phyloP scores from a whole-genome alignment of 2,797 vertebrate species.

The Cercopithecus petaurista region DNA sequence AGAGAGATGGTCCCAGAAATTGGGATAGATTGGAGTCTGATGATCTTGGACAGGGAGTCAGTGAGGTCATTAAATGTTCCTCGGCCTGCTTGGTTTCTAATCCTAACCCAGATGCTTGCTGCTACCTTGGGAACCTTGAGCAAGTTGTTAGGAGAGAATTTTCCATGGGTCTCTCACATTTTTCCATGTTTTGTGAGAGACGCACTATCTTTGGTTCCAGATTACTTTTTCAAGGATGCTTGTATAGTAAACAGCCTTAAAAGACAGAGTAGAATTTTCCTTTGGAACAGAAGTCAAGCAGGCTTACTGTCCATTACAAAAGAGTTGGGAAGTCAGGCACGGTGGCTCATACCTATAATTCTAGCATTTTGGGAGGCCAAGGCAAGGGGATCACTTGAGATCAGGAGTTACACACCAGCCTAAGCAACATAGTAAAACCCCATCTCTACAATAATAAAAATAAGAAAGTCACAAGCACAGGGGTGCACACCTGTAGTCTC shows the following conservation, averaged over 20 bases:
- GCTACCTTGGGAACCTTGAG: not conserved
- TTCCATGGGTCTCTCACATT: not conserved
- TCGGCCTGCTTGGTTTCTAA: not conserved
- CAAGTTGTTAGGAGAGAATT: not conserved
- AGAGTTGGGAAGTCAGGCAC: not conserved
- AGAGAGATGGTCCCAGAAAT: accelerated
- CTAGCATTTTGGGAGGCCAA: no score
- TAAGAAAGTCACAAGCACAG: no score
- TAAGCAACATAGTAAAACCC: no score
- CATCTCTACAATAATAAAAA: no score
- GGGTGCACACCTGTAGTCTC: no score
- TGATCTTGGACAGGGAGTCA: not conserved
- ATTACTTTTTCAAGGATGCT: not conserved
- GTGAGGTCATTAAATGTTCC: not conserved
- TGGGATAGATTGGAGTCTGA: not conserved
- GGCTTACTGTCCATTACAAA: not conserved
- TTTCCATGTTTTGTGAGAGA: not conserved
- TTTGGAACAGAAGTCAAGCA: not conserved
- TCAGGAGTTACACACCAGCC: no score
- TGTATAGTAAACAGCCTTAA: not conserved
- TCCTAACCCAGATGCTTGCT: not conserved
- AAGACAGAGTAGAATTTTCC: not conserved
- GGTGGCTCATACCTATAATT: no score
- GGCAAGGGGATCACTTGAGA: no score
- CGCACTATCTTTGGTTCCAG: not conserved